Percentiles rank a stretch among this genome's conserved stretches.
Evolutionary conservation across 2,113 vertebrate genomes (phyloP).

Genomic region (Boulengeromyrus knoepffleri): DNA sequence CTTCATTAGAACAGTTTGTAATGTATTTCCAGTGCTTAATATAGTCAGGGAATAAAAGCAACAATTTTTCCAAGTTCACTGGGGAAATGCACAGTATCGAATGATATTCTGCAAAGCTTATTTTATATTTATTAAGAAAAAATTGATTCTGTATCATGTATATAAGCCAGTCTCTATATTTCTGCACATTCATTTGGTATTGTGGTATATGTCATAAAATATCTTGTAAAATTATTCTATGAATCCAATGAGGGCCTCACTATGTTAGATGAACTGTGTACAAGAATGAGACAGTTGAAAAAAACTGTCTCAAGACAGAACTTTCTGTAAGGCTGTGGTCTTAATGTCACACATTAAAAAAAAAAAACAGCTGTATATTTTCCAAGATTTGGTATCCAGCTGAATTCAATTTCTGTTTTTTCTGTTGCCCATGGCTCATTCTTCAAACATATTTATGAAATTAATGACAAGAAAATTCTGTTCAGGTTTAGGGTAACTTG

Average conservation of each 20-base stretch:
- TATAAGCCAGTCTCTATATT: neutral
- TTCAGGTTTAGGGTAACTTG: neutral
- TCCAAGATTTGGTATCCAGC: neutral
- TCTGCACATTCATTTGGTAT: neutral
- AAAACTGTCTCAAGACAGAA: neutral
- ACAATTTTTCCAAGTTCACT: neutral
- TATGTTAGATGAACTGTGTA: neutral
- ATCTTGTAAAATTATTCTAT: neutral
- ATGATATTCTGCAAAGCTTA: neutral
- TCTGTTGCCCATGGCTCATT: neutral
- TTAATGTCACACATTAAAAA: neutral
- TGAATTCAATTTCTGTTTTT: neutral
- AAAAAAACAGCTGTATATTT: neutral
- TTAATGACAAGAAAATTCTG: neutral
- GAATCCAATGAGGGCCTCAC: neutral
- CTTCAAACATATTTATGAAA: neutral
- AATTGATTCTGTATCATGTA: neutral
- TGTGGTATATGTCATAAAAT: neutral
- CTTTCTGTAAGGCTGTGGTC: neutral
- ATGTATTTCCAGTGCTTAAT: neutral
- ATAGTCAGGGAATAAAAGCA: neutral
- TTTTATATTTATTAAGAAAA: neutral
- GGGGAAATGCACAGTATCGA: neutral
- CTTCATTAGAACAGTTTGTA: neutral
- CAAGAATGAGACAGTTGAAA: neutral